These are phyloP conservation scores for Lomographa bimaculata DNA, from an alignment of 2,888 invertebrate genomes.

Conservation along the genomic window DNA sequence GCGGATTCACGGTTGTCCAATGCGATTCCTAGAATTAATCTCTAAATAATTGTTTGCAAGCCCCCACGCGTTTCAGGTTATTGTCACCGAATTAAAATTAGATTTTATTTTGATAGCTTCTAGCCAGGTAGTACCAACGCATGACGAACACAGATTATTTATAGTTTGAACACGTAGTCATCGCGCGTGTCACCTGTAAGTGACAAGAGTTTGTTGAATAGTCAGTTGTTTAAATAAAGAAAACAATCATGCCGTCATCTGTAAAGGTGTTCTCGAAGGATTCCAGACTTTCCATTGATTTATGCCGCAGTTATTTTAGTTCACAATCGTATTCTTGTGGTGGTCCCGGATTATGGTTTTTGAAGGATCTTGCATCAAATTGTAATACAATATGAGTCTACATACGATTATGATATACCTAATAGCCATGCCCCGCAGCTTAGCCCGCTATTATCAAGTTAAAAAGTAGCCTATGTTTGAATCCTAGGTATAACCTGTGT, in stretches of 20 bases:
- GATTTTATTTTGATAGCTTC: conserved; percentile 29
- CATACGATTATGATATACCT: too few relatives aligned
- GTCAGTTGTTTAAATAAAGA: conserved; percentile 8
- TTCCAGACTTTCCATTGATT: conserved; percentile 37
- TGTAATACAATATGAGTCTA: too few relatives aligned
- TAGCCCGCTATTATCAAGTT: too few relatives aligned
- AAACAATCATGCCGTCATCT: conserved; percentile 14
- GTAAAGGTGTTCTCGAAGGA: conserved; percentile 45
- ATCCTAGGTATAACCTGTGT: too few relatives aligned
- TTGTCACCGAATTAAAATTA: conserved; percentile 35
- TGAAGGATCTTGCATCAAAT: conserved; percentile 1
- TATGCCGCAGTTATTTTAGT: conserved; percentile 45
- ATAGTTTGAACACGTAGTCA: background rate
- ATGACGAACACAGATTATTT: conserved; percentile 19
- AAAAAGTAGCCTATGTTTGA: too few relatives aligned
- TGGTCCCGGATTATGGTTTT: too few relatives aligned
- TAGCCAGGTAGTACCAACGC: too few relatives aligned
- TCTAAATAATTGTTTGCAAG: conserved; percentile 9
- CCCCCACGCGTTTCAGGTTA: conserved; percentile 28
- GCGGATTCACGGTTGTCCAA: too few relatives aligned
- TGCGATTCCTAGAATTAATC: too few relatives aligned
- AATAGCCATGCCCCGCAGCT: too few relatives aligned
- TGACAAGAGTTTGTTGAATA: conserved; percentile 1
- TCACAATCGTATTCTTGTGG: conserved; percentile 27
- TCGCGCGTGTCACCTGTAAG: background rate